phyloP scores from a whole-genome alignment of 2,113 vertebrate genomes.

The Calyptommatus sinebrachiatus region DNA sequence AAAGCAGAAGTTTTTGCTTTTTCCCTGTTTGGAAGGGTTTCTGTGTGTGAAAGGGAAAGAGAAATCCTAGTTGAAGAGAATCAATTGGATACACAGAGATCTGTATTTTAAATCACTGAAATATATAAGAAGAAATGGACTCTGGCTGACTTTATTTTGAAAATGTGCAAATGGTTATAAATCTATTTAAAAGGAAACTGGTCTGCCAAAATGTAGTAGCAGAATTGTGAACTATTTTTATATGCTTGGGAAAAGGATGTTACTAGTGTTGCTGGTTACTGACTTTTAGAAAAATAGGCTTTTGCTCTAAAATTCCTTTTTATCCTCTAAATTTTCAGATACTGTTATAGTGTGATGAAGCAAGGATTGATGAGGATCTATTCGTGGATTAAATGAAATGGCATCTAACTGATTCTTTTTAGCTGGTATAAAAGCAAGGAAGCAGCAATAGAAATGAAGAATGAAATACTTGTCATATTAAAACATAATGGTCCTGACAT shows the following conservation, averaged over 20 bases:
- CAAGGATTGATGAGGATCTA: neutral
- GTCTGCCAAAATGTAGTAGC: conserved; percentile 53
- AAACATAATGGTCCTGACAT: conserved; percentile 26
- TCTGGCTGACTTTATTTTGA: conserved; percentile 34
- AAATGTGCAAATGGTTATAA: conserved; percentile 61
- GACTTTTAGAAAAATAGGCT: neutral
- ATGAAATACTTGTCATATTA: conserved; percentile 1
- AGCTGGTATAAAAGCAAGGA: neutral
- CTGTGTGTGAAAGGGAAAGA: no score
- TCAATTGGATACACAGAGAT: neutral
- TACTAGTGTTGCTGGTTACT: conserved; percentile 36
- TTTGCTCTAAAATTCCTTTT: neutral
- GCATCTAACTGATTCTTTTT: no score
- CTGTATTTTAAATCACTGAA: conserved; percentile 11
- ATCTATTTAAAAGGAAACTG: conserved; percentile 47
- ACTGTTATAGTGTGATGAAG: neutral
- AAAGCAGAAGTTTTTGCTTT: neutral
- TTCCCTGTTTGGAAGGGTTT: neutral
- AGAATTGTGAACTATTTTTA: conserved; percentile 52
- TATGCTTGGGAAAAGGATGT: conserved; percentile 38
- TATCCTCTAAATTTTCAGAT: neutral
- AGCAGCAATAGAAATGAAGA: neutral
- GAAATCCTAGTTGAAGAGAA: neutral
- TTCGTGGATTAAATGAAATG: neutral
- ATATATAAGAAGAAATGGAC: neutral